Conservation (phyloP, 2,888 invertebrate genomes). For the Apodemia zela region DNA sequence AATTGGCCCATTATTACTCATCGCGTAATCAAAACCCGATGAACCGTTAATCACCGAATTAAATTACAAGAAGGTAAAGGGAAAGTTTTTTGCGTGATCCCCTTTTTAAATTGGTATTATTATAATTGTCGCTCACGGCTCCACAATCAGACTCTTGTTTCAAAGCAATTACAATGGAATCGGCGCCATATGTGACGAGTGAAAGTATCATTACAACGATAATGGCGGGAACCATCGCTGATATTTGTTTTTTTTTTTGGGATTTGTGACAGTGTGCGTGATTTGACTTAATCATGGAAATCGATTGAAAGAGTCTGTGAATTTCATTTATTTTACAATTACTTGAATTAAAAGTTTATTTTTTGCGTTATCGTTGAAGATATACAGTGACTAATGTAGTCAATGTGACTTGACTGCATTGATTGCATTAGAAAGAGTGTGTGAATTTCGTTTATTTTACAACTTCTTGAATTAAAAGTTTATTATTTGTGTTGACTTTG, state of each 20-base stretch:
- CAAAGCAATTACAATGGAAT: slow-evolving; percentile 60
- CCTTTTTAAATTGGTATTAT: slow-evolving; percentile 54
- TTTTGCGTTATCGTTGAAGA: too few species aligned
- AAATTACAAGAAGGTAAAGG: slow-evolving; percentile 58
- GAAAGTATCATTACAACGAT: slow-evolving; percentile 48
- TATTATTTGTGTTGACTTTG: too few species aligned
- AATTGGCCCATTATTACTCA: not conserved
- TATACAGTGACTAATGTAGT: too few species aligned
- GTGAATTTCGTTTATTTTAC: not conserved
- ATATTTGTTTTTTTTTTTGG: slow-evolving; percentile 4
- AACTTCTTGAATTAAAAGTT: too few species aligned
- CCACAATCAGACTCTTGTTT: slow-evolving; percentile 48
- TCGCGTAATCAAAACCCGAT: slow-evolving; percentile 49
- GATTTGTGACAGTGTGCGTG: slow-evolving; percentile 1
- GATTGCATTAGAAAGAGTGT: not conserved
- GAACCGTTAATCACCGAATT: slow-evolving; percentile 59
- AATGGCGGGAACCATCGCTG: slow-evolving; percentile 27
- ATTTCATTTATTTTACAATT: not conserved
- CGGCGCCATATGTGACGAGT: slow-evolving; percentile 45
- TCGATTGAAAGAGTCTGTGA: not conserved
- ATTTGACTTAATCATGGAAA: not conserved
- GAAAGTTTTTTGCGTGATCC: slow-evolving; percentile 55
- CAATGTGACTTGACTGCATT: not conserved
- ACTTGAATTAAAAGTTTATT: not conserved
- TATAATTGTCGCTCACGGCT: slow-evolving; percentile 55